These are phyloP conservation scores for Neofelis nebulosa DNA, from an alignment of 2,113 vertebrate species.

Conservation along the genomic window DNA sequence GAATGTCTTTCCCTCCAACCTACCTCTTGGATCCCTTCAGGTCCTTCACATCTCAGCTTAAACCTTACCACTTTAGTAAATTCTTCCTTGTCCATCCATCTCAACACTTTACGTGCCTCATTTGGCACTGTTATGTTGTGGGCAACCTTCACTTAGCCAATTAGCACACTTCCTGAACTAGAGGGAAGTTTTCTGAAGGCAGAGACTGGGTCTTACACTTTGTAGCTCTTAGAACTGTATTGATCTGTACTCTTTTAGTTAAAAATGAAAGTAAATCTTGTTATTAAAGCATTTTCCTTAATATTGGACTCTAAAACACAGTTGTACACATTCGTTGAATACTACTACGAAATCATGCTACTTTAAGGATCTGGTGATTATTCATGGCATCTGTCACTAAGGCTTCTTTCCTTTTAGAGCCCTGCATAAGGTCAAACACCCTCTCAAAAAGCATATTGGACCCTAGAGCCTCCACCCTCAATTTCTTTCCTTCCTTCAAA, in stretches of 20 bases:
- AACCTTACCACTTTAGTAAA: background rate
- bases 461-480: background rate
- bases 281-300: background rate
- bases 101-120: background rate
- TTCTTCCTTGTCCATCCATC: slow-evolving; percentile 32
- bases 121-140: background rate
- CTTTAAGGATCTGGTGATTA: background rate
- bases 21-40: background rate
- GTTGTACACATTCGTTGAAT: background rate
- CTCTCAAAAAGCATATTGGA: background rate
- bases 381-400: background rate
- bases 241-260: background rate
- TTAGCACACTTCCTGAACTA: background rate
- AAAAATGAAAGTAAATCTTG: background rate
- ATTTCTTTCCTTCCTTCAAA: slow-evolving; percentile 34
- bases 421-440: background rate
- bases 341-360: background rate
- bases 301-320: slow-evolving; percentile 23
- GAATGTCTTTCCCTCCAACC: background rate
- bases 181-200: background rate
- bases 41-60: background rate
- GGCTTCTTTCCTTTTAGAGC: slow-evolving; percentile 40
- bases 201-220: background rate
- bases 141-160: background rate
- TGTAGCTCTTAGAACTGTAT: background rate